Evolutionary conservation across 2,113 vertebrate genomes (phyloP).

Genomic region (Platycercus adscitus): DNA sequence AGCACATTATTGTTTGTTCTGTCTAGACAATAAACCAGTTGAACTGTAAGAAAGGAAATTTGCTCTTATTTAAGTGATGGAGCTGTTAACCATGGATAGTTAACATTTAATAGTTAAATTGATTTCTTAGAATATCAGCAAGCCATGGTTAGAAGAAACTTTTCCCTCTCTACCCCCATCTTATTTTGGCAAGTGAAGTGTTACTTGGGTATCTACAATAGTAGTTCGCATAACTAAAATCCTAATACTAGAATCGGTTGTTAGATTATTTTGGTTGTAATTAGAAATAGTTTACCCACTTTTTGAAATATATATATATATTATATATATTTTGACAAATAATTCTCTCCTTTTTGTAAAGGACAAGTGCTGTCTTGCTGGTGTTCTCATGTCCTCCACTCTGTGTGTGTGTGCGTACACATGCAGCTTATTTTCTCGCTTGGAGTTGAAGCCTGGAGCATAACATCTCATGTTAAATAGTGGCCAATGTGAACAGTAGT

Average conservation of each 20-base stretch:
- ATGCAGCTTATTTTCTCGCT: not conserved
- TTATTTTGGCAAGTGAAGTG: constrained; percentile 7
- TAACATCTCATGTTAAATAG: not conserved
- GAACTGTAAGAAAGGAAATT: constrained; percentile 22
- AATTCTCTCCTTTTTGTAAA: not conserved
- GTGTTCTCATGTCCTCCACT: not conserved
- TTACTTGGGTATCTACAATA: not conserved
- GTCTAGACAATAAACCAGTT: constrained; percentile 41
- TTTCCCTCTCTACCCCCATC: not conserved
- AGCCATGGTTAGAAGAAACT: constrained; percentile 17
- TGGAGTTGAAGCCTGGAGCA: not conserved
- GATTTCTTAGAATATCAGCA: constrained; percentile 40
- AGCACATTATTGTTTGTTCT: constrained; percentile 6
- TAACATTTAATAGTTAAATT: constrained; percentile 46
- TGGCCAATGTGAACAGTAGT: not conserved
- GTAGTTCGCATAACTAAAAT: constrained; percentile 14
- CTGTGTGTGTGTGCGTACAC: not conserved
- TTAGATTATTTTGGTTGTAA: constrained; percentile 19
- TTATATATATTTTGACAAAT: not conserved
- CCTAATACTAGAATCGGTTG: not conserved
- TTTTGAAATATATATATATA: not conserved
- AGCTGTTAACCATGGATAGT: not conserved
- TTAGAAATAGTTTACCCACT: not conserved
- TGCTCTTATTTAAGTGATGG: constrained; percentile 5
- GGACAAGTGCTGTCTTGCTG: not conserved